These are phyloP conservation scores for Podarcis muralis DNA, from an alignment of 2,113 vertebrate species.

Conservation along the genomic window DNA sequence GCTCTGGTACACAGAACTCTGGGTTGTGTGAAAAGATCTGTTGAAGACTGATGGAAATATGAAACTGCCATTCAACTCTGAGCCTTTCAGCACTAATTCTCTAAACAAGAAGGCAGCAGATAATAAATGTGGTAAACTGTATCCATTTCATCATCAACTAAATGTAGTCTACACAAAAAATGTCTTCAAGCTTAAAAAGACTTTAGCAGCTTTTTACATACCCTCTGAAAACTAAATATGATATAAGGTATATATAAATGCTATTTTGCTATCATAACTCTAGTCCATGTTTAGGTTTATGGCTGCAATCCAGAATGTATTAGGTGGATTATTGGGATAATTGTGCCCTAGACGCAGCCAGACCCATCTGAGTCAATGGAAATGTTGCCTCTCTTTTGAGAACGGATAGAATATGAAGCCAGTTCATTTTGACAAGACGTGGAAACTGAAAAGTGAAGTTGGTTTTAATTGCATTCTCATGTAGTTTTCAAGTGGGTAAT, in stretches of 20 bases:
- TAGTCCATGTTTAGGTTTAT: no score
- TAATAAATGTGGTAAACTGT: no score
- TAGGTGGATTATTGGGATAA: not conserved
- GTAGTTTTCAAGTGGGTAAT: conserved; percentile 43
- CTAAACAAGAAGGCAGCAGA: no score
- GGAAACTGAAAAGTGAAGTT: conserved; percentile 1
- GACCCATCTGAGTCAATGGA: not conserved
- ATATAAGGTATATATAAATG: not conserved
- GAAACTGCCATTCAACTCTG: no score
- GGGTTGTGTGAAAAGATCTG: no score
- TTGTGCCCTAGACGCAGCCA: not conserved
- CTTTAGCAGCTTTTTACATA: not conserved
- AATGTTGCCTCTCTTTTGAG: not conserved
- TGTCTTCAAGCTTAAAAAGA: not conserved
- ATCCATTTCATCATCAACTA: no score
- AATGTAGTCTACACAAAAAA: not conserved
- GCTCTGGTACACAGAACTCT: no score
- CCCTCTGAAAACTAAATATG: not conserved
- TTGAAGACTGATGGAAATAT: no score
- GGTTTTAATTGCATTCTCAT: conserved; percentile 51
- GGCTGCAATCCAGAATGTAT: not conserved
- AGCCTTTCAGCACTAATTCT: no score
- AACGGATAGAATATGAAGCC: not conserved
- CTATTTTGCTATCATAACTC: no score
- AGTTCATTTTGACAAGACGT: conserved; percentile 27